A percentile compares a stretch with the other conserved stretches of the same genome.
These are phyloP conservation scores for Eptesicus fuscus DNA, from an alignment of 2,113 vertebrate species.

Conservation along the genomic window DNA sequence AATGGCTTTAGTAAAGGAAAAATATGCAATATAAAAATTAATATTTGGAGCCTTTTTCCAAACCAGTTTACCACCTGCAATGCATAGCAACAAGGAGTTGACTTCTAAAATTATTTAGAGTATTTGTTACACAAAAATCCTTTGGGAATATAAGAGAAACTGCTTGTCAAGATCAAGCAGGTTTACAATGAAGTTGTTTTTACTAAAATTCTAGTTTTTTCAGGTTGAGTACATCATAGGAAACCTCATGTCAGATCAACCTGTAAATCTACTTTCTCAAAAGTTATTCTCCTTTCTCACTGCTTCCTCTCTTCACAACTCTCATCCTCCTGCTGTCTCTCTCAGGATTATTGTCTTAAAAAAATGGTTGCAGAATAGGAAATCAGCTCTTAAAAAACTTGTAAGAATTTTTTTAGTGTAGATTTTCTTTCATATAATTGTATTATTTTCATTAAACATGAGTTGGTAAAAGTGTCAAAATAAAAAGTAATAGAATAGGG, in stretches of 20 bases:
- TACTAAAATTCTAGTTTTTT: background rate
- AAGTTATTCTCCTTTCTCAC: background rate
- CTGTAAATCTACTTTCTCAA: background rate
- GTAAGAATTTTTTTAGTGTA: background rate
- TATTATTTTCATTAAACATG: background rate
- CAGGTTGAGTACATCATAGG: background rate
- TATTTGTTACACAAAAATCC: background rate
- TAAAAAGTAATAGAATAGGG: background rate
- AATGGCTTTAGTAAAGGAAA: background rate
- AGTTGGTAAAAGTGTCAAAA: background rate
- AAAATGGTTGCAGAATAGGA: background rate
- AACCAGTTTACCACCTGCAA: background rate
- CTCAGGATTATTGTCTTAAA: background rate
- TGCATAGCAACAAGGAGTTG: background rate
- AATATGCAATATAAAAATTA: background rate
- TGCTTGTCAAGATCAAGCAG: background rate
- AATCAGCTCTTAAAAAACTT: background rate
- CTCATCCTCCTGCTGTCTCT: background rate
- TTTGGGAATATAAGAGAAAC: background rate
- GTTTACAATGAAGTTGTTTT: background rate
- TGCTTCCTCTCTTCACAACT: background rate
- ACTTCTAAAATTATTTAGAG: background rate
- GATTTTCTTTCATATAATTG: background rate
- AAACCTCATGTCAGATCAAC: background rate
- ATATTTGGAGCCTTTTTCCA: background rate